Percentiles rank a stretch among this genome's conserved stretches.
Conservation (phyloP, 1,140 invertebrate genomes). For the Brachionus angularis region DNA sequence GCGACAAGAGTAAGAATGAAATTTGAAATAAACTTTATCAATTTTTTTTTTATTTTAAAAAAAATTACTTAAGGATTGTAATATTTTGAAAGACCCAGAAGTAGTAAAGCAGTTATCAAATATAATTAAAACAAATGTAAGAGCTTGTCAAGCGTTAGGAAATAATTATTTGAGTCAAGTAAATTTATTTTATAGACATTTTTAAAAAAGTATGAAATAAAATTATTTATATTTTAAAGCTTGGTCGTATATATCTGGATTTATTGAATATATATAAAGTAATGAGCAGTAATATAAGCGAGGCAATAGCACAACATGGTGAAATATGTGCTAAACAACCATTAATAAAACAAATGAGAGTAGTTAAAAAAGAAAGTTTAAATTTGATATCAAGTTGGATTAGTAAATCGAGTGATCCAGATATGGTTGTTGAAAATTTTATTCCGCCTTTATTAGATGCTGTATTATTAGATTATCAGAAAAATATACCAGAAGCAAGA, state of each 20-base stretch:
- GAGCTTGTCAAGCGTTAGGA: conserved; percentile 92
- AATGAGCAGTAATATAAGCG: conserved; percentile 95
- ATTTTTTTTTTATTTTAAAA: conserved; percentile 6
- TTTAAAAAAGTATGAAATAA: not conserved
- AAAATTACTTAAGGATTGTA: conserved; percentile 70
- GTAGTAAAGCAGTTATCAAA: conserved; percentile 93
- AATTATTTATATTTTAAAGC: conserved; percentile 47
- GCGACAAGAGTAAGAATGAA: conserved; percentile 68
- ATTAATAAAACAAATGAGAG: conserved; percentile 93
- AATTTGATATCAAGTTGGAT: conserved; percentile 97
- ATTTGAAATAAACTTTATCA: not conserved
- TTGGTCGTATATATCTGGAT: conserved; percentile 65
- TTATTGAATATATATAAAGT: conserved; percentile 99
- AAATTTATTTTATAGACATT: no score
- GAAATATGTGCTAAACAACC: conserved; percentile 94
- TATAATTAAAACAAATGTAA: conserved; percentile 96
- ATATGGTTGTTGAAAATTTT: conserved; percentile 84
- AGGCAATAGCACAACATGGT: conserved; percentile 88
- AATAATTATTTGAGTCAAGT: conserved; percentile 86
- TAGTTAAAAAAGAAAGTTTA: conserved; percentile 98
- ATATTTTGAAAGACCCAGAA: conserved; percentile 89
- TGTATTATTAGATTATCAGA: conserved; percentile 91
- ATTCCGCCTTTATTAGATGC: conserved; percentile 94
- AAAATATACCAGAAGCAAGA: conserved; percentile 82
- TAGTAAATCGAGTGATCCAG: conserved; percentile 77